Evolutionary conservation across 2,888 invertebrate genomes (phyloP), one percentile per base, ranked within the genome.

Genomic region (Tetragonisca angustula): DNA sequence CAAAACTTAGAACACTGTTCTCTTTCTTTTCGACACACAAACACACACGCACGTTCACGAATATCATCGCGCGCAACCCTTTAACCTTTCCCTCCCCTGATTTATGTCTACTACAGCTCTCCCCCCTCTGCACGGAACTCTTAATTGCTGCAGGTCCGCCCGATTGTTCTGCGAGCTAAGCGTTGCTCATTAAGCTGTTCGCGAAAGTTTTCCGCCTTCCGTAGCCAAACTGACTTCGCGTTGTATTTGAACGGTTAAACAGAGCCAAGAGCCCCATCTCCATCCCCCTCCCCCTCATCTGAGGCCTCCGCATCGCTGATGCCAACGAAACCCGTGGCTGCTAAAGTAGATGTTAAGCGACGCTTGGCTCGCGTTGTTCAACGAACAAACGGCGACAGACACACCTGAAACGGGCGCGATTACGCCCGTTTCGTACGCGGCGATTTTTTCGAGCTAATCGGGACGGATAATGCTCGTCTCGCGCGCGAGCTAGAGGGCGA

Each of bases 171-270:
- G 87, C 84, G 87, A 88, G 83, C 87, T 79, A 87, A 87, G 82
- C 87, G 88, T 80, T 75, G 87, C 88, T 88, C 88, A 88, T 88
- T 88, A 88, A 88, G 78, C 88, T 76, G 83, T 79, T 86, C 80
- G 82, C 52, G 87, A 87, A 85, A 83, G 79, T 82, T 74, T 85
- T 75, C 85, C 74, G 77, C 76, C 81, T 84, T 81, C 77, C 80
- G 68, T 70, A 62, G 74, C 79, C 77, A 80, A 87, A 85, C 84
- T 69, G 73, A 78, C 84, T 80, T 83, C 76, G 56, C 73, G 76
- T 62, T 76, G 64, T 84, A 79, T 84, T 84, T 84, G 76, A 84
- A 76, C 79, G 76, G 17, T 67, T 82, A 70, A 82, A 82, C 83
- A 59, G 52, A 21, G 24, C 49, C 52, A 27, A 27, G 15, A 43